Evolutionary conservation across 2,888 invertebrate species (phyloP).

Genomic region (Thera britannica): DNA sequence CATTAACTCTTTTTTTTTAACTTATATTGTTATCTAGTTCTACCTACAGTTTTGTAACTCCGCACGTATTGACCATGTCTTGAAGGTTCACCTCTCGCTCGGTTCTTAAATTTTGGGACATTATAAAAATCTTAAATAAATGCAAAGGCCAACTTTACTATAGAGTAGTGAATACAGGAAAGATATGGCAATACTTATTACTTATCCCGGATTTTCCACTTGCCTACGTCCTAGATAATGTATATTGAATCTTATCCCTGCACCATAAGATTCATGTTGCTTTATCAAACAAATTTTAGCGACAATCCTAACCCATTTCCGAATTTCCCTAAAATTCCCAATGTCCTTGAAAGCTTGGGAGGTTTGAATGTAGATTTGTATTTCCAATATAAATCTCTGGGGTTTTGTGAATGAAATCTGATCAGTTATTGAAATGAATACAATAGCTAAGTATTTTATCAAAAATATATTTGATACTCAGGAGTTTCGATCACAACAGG

Average conservation of each 20-base stretch:
- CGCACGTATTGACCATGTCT: too few relatives aligned
- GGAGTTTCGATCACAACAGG: neutral
- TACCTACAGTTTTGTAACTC: too few relatives aligned
- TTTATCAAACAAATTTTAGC: neutral
- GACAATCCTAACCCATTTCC: slow-evolving; percentile 1
- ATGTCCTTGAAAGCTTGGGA: slow-evolving; percentile 21
- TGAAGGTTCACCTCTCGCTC: too few relatives aligned
- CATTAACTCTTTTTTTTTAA: too few relatives aligned
- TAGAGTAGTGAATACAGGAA: too few relatives aligned
- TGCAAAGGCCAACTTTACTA: too few relatives aligned
- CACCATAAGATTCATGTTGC: neutral
- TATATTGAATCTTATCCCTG: neutral
- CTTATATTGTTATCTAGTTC: too few relatives aligned
- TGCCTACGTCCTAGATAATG: too few relatives aligned
- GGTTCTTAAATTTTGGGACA: too few relatives aligned
- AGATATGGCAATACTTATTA: too few relatives aligned
- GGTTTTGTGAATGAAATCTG: slow-evolving; percentile 16
- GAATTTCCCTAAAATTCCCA: slow-evolving; percentile 4
- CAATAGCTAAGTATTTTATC: slow-evolving; percentile 21
- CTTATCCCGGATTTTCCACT: too few relatives aligned
- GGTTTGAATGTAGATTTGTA: slow-evolving; percentile 24
- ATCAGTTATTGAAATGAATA: slow-evolving; percentile 23
- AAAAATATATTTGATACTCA: slow-evolving; percentile 3
- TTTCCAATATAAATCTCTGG: slow-evolving; percentile 26
- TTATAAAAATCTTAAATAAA: too few relatives aligned